These are phyloP conservation scores for Caerostris darwini DNA, from an alignment of 1,140 invertebrate species.

Conservation along the genomic window DNA sequence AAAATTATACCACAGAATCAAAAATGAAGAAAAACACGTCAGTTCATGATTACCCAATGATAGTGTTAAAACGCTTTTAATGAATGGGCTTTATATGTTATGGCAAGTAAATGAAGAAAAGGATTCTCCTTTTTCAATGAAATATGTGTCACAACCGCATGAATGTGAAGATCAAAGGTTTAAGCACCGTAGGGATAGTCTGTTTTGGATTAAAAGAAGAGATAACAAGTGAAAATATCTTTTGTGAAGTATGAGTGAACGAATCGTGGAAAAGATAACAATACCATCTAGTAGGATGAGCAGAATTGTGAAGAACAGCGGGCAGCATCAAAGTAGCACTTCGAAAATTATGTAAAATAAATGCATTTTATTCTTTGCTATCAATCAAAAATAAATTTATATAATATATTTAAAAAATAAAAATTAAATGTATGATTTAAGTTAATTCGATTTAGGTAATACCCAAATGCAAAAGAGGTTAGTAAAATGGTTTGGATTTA, in stretches of 20 bases:
- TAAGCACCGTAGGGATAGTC: slow-evolving; percentile 15
- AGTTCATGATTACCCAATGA: slow-evolving; percentile 50
- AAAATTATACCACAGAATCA: not conserved
- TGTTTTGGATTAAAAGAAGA: slow-evolving; percentile 34
- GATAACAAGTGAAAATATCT: slow-evolving; percentile 40
- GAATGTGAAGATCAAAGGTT: slow-evolving; percentile 59
- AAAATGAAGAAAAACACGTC: slow-evolving; percentile 42
- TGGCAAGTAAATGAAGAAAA: not conserved
- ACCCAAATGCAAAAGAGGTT: too few relatives aligned
- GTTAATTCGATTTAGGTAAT: too few relatives aligned
- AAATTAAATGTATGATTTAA: too few relatives aligned
- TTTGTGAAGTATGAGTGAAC: not conserved
- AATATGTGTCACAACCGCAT: slow-evolving; percentile 44
- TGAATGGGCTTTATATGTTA: slow-evolving; percentile 27
- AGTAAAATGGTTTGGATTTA: too few relatives aligned
- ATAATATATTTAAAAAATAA: too few relatives aligned
- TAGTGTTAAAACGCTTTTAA: slow-evolving; percentile 31
- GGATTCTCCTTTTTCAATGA: not conserved
- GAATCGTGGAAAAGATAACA: not conserved
- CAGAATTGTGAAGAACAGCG: too few relatives aligned
- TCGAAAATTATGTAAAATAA: too few relatives aligned
- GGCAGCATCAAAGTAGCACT: too few relatives aligned
- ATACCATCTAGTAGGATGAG: too few relatives aligned
- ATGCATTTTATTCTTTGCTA: too few relatives aligned
- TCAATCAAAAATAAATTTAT: too few relatives aligned